phyloP scores from a whole-genome alignment of 1,140 invertebrate genomes.

The Drosophila arawakana region DNA sequence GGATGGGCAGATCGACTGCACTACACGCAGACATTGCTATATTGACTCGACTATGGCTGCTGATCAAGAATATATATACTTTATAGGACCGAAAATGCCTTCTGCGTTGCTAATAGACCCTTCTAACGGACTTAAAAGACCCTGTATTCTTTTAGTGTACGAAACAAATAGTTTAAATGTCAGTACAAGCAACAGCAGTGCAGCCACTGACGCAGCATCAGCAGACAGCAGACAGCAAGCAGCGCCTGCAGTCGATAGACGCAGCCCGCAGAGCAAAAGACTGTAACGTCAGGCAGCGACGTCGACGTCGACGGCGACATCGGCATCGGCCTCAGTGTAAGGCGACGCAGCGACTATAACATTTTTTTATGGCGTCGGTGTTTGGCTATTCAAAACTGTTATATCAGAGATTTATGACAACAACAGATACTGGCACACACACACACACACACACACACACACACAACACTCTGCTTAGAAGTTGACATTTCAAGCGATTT shows the following conservation, averaged over 20 bases:
- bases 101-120: too few relatives aligned
- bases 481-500: slow-evolving; percentile 67
- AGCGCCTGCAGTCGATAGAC: neutral
- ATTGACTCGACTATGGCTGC: too few relatives aligned
- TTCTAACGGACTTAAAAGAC: too few relatives aligned
- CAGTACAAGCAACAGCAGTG: slow-evolving; percentile 3
- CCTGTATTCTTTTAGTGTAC: too few relatives aligned
- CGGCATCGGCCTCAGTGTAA: neutral
- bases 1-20: too few relatives aligned
- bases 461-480: slow-evolving; percentile 41
- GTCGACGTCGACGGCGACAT: neutral
- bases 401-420: slow-evolving; percentile 62
- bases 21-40: too few relatives aligned
- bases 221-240: neutral
- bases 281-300: neutral
- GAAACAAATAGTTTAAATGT: slow-evolving; percentile 11
- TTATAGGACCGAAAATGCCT: too few relatives aligned
- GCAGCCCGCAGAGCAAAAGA: slow-evolving; percentile 49
- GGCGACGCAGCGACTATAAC: slow-evolving; percentile 17
- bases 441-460: slow-evolving; percentile 11
- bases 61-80: too few relatives aligned
- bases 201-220: neutral
- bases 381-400: slow-evolving; percentile 60
- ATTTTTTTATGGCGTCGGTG: slow-evolving; percentile 53
- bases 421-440: slow-evolving; percentile 32